Base-by-base conservation (phyloP, 2,888 invertebrate species). In the Scrobipalpa costella region DNA sequence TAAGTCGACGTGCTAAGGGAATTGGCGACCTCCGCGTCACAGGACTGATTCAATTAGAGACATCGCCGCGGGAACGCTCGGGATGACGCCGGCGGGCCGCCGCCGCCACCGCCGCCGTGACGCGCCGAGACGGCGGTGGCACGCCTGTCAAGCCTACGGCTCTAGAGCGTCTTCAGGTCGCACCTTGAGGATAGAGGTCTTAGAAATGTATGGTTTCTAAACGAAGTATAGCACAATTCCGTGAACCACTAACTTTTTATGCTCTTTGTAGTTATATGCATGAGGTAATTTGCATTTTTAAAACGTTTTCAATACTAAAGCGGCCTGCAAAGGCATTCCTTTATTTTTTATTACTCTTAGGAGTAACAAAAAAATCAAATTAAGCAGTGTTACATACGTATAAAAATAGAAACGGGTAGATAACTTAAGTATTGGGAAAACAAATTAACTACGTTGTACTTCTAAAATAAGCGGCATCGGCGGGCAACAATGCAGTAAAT, bases 1-100 rank as follows among this genome's bases (percentile, higher is more conserved):
- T 84, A 86, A 88, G 83, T 84, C 73, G 78, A 83, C 76, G 81
- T 86, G 84, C 78, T 81, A 81, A 82, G 90, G 87, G 86, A 87
- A 83, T 84, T 81, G 80, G 73, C 73, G 73, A 75, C 66, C 68
- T 65, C 64, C 66, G 61, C 66, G 52, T 75, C 79, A 74, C 77
- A 74, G 76, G 73, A 73, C 77, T 82, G 84, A 87, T 88, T 88
- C 86, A 88, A 90, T 88, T 89, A 87, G 79, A 81, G 70, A 73
- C 73, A 79, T 78, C 79, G 80, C 79, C 81, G 71, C 72, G 83
- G 80, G 83, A 78, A 73, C 33, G 15, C 33, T 34, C 27, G 64
- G 61, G 71, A 67, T 67, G 67, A 63, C n/a, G 44, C 5, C 44
- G 44, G n/a, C 44, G 15, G 7, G n/a, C 59, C 44, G 6, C 40